These are phyloP conservation scores for Eupithecia insigniata DNA, from an alignment of 2,888 invertebrate species.

Conservation along the genomic window DNA sequence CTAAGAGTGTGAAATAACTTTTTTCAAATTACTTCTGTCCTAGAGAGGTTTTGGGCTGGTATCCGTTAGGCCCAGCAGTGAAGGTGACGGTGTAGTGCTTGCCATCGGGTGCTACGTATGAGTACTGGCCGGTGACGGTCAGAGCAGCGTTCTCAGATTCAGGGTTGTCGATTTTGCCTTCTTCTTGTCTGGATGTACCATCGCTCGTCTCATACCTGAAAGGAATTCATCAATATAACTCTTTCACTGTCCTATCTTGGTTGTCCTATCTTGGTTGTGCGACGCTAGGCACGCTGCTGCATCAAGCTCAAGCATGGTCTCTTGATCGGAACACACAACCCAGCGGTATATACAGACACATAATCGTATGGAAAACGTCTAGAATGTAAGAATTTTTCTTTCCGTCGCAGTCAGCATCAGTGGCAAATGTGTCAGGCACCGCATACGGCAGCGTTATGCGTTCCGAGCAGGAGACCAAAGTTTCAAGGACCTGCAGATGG, in stretches of 20 bases:
- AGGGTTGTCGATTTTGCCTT: conserved; percentile 86
- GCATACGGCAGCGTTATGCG: too few relatives aligned
- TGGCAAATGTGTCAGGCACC: too few relatives aligned
- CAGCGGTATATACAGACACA: too few relatives aligned
- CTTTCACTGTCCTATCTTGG: background rate
- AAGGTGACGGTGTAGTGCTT: conserved; percentile 86
- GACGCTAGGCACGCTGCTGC: too few relatives aligned
- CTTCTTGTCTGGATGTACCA: conserved; percentile 86
- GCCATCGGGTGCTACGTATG: conserved; percentile 87
- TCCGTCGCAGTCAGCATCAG: too few relatives aligned
- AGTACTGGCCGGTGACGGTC: conserved; percentile 85
- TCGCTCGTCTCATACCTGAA: conserved; percentile 87
- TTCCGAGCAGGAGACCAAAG: too few relatives aligned
- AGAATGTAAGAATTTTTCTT: too few relatives aligned
- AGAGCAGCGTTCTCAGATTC: conserved; percentile 86
- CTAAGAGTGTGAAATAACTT: conserved; percentile 6
- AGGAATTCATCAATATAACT: background rate
- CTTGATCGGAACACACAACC: too few relatives aligned
- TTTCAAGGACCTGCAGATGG: too few relatives aligned
- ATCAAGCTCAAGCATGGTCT: too few relatives aligned
- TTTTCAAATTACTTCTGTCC: conserved; percentile 63
- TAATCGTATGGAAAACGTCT: too few relatives aligned
- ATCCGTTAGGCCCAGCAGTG: conserved; percentile 86
- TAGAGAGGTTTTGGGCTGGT: conserved; percentile 82
- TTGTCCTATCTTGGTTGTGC: background rate